Evolutionary conservation across 2,888 invertebrate genomes (phyloP), one percentile per base, ranked within the genome.

Genomic region (Trissoscelio sp.): DNA sequence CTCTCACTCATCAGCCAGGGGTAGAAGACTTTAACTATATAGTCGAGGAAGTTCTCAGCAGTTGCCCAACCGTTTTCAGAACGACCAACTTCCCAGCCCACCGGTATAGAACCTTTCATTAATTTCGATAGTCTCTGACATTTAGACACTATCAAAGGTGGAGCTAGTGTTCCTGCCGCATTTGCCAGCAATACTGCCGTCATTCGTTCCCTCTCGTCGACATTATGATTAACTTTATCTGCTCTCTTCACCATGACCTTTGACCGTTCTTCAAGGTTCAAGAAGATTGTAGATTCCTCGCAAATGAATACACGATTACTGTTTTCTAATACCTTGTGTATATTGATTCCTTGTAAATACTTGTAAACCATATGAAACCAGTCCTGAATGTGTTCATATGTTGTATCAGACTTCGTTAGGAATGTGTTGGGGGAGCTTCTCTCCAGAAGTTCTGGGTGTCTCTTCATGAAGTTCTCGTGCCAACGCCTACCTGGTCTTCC

Each of bases 41-140:
- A 74, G 14, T 75, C 58, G 0, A 75, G 20, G 9, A 75, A 58
- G 16, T 75, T 75, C 3, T 75, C 66, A 0, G 66, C 37, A 0
- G 74, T 75, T 0, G 74, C 24, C 74, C 57, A 66, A 11, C 74
- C 74, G 22, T n/a, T 75, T 11, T 75, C 74, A 0, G 74, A 75
- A 5, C 64, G 42, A 0, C 42, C 66, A 1, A 64, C 37, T 7
- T 74, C 66, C 74, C 74, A 77, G 14, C 75, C 67, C 0, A 1
- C 0, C 0, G 67, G 75, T 5, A 67, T 18, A 0, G 75, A 77
- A 12, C 67, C 67, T 11, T 67, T 77, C 14, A 77, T n/a, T 12
- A 67, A 4, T 11, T 67, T 67, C 1, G 67, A 67, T 0, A 77
- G 22, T 16, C 67, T 39, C 9, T 67, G 67, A 20, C 75, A 44